A percentile compares a stretch with the other conserved stretches of the same genome.
Evolutionary conservation across 2,797 vertebrate genomes (phyloP).

Genomic region (Phaenicophaeus curvirostris): DNA sequence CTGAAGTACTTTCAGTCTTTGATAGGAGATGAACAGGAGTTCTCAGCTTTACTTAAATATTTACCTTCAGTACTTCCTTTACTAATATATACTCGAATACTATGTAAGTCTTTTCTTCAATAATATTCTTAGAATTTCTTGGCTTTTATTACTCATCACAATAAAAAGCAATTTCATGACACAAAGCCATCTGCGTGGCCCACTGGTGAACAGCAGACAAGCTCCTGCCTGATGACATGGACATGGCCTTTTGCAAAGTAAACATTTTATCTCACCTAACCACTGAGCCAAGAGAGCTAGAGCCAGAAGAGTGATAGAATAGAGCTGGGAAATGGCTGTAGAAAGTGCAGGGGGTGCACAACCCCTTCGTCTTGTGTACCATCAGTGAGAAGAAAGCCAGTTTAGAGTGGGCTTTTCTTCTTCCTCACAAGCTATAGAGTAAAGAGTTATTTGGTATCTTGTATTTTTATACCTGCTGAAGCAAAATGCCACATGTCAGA

Average conservation of each 20-base stretch:
- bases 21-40: not conserved
- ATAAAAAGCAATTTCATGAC: not conserved
- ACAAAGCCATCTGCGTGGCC: not conserved
- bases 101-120: not conserved
- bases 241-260: not conserved
- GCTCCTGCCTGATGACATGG: not conserved
- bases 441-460: not conserved
- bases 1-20: constrained; percentile 5
- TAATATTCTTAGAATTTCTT: not conserved
- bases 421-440: not conserved
- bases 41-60: not conserved
- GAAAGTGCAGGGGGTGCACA: not conserved
- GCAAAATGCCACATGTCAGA: not conserved
- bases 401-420: not conserved
- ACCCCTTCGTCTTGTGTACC: not conserved
- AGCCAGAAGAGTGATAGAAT: not conserved
- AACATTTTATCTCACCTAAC: not conserved
- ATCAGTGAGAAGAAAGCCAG: not conserved
- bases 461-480: not conserved
- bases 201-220: not conserved
- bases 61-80: constrained; percentile 11
- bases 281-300: not conserved
- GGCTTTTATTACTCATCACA: not conserved
- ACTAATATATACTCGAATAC: not conserved
- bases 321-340: not conserved